Evolutionary conservation across 2,113 vertebrate species (phyloP).

Genomic region (Chamaea fasciata): DNA sequence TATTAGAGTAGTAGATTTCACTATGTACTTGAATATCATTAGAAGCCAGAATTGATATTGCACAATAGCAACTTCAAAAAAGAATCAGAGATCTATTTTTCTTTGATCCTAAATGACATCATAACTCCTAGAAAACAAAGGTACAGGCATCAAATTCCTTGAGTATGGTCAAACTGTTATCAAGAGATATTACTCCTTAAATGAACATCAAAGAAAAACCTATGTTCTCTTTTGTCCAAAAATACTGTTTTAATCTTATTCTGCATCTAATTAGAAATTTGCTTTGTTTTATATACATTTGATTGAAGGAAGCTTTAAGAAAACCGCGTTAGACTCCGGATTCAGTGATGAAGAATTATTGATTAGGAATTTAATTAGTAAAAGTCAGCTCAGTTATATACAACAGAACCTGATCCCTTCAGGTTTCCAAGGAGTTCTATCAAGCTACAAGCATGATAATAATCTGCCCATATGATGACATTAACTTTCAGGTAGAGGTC

Average conservation of each 20-base stretch:
- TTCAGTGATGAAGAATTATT: background rate
- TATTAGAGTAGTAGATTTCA: slow-evolving; percentile 88
- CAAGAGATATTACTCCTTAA: background rate
- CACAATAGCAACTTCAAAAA: slow-evolving; percentile 83
- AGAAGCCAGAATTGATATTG: slow-evolving; percentile 81
- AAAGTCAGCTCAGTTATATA: background rate
- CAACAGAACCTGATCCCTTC: background rate
- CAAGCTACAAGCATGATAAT: background rate
- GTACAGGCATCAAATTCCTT: background rate
- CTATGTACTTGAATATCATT: slow-evolving; percentile 82
- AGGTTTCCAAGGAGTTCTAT: background rate
- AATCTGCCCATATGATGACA: background rate
- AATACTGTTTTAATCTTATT: slow-evolving; percentile 17
- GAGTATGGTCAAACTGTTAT: background rate
- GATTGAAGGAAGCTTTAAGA: background rate
- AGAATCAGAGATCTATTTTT: slow-evolving; percentile 69
- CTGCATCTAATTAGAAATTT: background rate
- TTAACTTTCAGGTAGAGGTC: background rate
- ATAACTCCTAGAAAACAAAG: slow-evolving; percentile 69
- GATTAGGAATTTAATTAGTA: slow-evolving; percentile 3
- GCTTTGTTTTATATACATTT: background rate
- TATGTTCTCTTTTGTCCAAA: background rate
- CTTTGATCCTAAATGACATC: slow-evolving; percentile 86
- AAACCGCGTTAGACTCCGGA: background rate
- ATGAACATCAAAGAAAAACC: background rate